phyloP scores from a whole-genome alignment of 2,888 invertebrate species.

The Aphodius sticticus region DNA sequence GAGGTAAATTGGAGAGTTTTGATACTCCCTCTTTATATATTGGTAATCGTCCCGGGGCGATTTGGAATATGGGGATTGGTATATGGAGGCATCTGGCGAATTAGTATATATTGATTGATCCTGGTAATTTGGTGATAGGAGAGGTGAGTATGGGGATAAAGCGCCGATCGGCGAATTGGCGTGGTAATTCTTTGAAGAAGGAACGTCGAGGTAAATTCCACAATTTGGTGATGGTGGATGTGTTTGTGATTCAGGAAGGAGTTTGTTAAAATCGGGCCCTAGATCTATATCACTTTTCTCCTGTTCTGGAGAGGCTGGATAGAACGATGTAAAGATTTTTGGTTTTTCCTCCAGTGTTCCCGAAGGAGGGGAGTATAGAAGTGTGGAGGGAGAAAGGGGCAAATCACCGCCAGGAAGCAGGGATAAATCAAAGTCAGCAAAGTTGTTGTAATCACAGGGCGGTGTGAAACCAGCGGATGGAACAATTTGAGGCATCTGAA shows the following conservation, averaged over 20 bases:
- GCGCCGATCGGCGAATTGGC: constrained; percentile 52
- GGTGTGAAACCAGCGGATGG: constrained; percentile 80
- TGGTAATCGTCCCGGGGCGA: constrained; percentile 64
- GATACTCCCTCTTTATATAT: constrained; percentile 63
- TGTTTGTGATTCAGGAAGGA: constrained; percentile 48
- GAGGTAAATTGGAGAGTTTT: constrained; percentile 62
- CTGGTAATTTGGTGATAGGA: constrained; percentile 60
- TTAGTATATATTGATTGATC: constrained; percentile 53
- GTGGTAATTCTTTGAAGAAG: constrained; percentile 52
- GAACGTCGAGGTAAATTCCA: constrained; percentile 58
- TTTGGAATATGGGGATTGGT: constrained; percentile 65
- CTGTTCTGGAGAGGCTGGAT: constrained; percentile 51
- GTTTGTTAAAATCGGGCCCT: constrained; percentile 57
- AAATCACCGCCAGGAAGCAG: constrained; percentile 72
- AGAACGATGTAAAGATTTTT: constrained; percentile 56
- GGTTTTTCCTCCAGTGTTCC: constrained; percentile 54
- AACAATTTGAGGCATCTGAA: constrained; percentile 85
- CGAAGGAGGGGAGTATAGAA: constrained; percentile 59
- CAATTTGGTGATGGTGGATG: constrained; percentile 42
- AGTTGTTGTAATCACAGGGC: constrained; percentile 70
- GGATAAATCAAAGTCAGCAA: constrained; percentile 76
- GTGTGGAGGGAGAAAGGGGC: constrained; percentile 63
- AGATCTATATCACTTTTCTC: constrained; percentile 50
- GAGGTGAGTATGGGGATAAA: constrained; percentile 58
- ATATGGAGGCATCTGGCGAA: constrained; percentile 62